phyloP scores from a whole-genome alignment of 2,888 invertebrate species.

The Synanthedon myopaeformis region DNA sequence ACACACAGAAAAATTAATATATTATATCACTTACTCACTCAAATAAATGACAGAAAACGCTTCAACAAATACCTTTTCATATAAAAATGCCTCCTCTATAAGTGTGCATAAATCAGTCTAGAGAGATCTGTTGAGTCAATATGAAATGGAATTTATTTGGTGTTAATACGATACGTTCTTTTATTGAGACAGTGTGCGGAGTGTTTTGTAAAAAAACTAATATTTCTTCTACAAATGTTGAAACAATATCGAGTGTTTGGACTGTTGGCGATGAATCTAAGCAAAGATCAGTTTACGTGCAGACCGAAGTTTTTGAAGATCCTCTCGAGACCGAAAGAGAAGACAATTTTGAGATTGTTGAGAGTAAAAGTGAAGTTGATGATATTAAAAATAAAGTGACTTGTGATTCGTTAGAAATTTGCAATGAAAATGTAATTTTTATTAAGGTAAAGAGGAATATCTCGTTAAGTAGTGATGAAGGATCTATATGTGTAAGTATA shows the following conservation, averaged over 20 bases:
- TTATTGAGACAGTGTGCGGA: background rate
- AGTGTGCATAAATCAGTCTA: background rate
- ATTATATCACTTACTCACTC: no score
- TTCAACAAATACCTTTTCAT: no score
- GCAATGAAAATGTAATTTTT: background rate
- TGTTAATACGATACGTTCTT: background rate
- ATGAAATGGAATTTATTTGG: background rate
- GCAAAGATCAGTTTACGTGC: conserved; percentile 10
- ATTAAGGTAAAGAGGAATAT: background rate
- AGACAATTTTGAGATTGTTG: background rate
- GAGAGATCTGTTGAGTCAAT: background rate
- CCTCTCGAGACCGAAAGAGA: background rate
- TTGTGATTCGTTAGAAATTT: background rate
- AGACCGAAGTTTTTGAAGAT: background rate
- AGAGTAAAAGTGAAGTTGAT: background rate
- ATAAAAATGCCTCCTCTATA: background rate
- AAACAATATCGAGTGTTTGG: conserved; percentile 23
- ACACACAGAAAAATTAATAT: no score
- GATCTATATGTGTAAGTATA: no score
- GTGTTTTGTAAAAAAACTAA: conserved; percentile 10
- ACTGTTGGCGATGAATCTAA: conserved; percentile 4
- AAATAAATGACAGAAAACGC: no score
- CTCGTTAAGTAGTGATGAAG: background rate
- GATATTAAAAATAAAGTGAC: background rate
- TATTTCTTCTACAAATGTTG: conserved; percentile 12